Evolutionary conservation across 1,140 invertebrate species (phyloP).

Genomic region (Diploscapter pachys): DNA sequence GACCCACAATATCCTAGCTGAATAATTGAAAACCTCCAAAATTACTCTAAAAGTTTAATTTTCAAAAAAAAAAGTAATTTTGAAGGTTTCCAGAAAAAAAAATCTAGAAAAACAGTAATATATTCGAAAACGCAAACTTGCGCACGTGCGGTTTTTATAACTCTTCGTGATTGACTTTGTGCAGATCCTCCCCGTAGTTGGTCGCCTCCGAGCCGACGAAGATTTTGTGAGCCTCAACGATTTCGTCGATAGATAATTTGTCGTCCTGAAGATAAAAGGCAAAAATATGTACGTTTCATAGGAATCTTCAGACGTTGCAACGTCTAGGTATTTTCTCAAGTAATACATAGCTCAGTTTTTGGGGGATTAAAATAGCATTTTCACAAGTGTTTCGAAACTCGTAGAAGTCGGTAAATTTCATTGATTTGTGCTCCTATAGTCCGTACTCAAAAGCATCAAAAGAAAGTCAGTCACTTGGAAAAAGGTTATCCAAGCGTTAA

Average conservation of each 20-base stretch:
- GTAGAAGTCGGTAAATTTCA: too few species aligned
- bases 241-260: constrained; percentile 77
- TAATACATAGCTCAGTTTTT: too few species aligned
- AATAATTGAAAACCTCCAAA: not conserved
- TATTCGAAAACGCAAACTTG: not conserved
- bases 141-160: constrained; percentile 18
- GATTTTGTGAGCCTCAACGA: constrained; percentile 79
- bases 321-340: too few species aligned
- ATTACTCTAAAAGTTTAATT: not conserved
- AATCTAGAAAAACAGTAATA: not conserved
- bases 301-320: too few species aligned
- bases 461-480: not conserved
- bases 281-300: too few species aligned
- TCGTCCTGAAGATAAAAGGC: constrained; percentile 66
- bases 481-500: not conserved
- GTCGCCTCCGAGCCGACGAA: constrained; percentile 94
- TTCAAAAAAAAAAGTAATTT: not conserved
- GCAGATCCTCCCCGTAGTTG: constrained; percentile 85
- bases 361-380: too few species aligned
- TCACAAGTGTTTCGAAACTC: too few species aligned
- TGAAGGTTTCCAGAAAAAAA: not conserved
- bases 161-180: constrained; percentile 67
- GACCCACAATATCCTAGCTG: too few species aligned
- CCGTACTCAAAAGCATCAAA: constrained; percentile 14
- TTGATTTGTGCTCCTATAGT: too few species aligned